These are phyloP conservation scores for Bettongia penicillata DNA, from an alignment of 2,113 vertebrate genomes.

Conservation along the genomic window DNA sequence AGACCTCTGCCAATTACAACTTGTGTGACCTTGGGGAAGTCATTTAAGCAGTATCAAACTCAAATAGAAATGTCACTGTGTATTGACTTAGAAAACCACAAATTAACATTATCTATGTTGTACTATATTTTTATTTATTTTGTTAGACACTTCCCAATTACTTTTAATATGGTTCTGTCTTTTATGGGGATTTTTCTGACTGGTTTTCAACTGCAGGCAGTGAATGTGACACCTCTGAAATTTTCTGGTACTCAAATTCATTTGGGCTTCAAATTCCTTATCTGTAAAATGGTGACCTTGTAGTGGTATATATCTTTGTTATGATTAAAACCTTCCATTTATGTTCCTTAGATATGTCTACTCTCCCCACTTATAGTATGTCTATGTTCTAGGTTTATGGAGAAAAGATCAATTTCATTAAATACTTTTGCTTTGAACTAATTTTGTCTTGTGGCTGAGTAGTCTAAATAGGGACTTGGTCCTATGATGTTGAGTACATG, in stretches of 20 bases:
- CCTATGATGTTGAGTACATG: too few species aligned
- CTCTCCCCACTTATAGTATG: too few species aligned
- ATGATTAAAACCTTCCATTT: neutral
- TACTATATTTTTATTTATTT: neutral
- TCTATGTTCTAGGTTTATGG: too few species aligned
- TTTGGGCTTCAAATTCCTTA: neutral
- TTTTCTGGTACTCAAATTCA: neutral
- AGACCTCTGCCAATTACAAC: neutral
- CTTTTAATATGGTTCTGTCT: neutral
- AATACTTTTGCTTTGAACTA: too few species aligned
- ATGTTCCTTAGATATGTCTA: too few species aligned
- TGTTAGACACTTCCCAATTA: neutral
- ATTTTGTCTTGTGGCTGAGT: too few species aligned
- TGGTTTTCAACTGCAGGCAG: neutral
- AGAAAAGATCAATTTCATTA: too few species aligned
- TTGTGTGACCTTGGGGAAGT: neutral
- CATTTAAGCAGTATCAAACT: neutral
- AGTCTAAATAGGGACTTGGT: too few species aligned
- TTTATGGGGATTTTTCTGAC: neutral
- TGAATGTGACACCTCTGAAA: neutral
- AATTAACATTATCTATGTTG: neutral
- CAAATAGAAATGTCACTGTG: neutral
- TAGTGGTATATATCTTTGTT: neutral
- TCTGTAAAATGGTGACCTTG: neutral
- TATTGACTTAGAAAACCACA: neutral